Base-by-base conservation (phyloP, 1,140 invertebrate species). In the Drosophila bifasciata region DNA sequence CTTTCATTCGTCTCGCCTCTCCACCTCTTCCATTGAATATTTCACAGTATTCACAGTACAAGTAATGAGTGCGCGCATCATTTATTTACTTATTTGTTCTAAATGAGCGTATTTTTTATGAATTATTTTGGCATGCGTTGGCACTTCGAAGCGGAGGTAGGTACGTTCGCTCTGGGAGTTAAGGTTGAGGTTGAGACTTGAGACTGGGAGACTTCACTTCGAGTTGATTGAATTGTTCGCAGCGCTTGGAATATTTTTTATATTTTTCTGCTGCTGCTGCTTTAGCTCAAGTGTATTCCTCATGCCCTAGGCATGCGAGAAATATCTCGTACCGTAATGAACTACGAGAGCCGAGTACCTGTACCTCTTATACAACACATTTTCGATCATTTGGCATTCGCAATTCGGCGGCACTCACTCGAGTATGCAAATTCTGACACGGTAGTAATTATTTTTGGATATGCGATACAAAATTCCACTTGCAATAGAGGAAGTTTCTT, bases 41-140 rank as follows among this genome's bases (percentile, higher is more conserved):
- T 66, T 50, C 55, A 56, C 66, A 63, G 55, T 55, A 56, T 71
- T 57, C n/a, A n/a, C n/a, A n/a, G n/a, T 51, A 23, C 66, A 39
- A 36, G 13, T 25, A 45, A 25, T 64, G 16, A 59, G 40, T n/a
- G n/a, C 41, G 43, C 32, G 32, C 32, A 36, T 36, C 32, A 36
- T 36, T 36, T 69, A 49, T 76, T 79, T 63, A 59, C 78, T 79
- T 84, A 57, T 84, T 86, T 86, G 73, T 84, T 84, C 72, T 80
- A 86, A 84, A 80, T 66, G 76, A 80, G 67, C 79, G 16, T 23
- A 61, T 55, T 51, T 69, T 57, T 58, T 53, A 39, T 45, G 56
- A 58, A 78, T 83, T 17, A 60, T 72, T 79, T 67, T 71, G 71
- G 72, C 67, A 76, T 76, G 62, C 56, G 81, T 79, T 68, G 70